These are phyloP conservation scores for Tenodera sinensis DNA, from an alignment of 2,888 invertebrate species.

Conservation along the genomic window DNA sequence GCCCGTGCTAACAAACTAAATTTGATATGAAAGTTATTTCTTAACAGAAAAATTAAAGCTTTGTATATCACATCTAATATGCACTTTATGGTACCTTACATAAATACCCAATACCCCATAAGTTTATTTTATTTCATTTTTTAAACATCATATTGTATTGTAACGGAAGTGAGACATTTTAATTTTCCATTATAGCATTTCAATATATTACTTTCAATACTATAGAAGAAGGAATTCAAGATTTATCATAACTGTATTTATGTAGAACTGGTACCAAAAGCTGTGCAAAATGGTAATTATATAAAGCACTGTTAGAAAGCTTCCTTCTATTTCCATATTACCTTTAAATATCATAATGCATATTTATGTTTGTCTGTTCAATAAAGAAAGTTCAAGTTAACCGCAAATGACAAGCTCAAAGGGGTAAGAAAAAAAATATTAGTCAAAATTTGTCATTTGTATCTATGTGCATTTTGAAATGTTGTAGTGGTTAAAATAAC, in stretches of 20 bases:
- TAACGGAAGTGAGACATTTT: too few species aligned
- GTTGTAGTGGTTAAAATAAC: background rate
- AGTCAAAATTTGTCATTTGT: conserved; percentile 9
- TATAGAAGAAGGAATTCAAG: background rate
- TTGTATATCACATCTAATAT: background rate
- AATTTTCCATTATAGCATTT: too few species aligned
- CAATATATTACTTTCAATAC: background rate
- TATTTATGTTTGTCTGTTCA: background rate
- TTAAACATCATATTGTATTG: too few species aligned
- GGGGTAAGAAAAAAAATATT: background rate
- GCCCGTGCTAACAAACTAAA: background rate
- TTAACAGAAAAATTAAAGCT: background rate
- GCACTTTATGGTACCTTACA: background rate
- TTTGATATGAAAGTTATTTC: background rate
- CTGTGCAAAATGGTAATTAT: background rate
- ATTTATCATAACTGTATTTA: background rate
- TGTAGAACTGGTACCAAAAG: background rate
- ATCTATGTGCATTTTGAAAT: conserved; percentile 13
- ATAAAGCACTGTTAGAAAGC: background rate
- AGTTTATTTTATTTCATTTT: too few species aligned
- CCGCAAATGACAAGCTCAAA: background rate
- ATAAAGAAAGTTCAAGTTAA: background rate
- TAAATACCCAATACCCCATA: too few species aligned
- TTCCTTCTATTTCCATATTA: background rate
- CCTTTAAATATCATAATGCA: background rate